A percentile compares a stretch with the other conserved stretches of the same genome.
phyloP scores from a whole-genome alignment of 2,888 invertebrate species.

The Ceraclea dissimilis region DNA sequence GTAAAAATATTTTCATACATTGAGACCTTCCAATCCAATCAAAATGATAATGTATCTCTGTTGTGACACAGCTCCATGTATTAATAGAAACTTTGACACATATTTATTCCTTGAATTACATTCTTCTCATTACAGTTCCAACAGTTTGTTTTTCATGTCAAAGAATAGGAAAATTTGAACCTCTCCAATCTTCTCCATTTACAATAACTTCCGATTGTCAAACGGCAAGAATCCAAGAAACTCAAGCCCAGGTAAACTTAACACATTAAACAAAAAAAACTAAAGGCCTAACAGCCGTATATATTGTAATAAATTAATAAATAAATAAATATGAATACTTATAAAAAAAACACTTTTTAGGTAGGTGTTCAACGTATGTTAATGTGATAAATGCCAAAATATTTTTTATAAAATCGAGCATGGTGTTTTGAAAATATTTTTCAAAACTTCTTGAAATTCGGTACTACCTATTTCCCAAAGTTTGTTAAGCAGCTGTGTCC shows the following conservation, averaged over 20 bases:
- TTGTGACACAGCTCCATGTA: not conserved
- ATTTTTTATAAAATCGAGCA: not conserved
- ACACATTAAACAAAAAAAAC: not conserved
- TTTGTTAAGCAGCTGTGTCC: too few relatives aligned
- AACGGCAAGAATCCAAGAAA: constrained; percentile 75
- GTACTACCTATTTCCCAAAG: too few relatives aligned
- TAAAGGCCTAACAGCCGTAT: too few relatives aligned
- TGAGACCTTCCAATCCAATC: too few relatives aligned
- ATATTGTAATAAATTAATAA: too few relatives aligned
- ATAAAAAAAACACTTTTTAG: not conserved
- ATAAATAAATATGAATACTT: too few relatives aligned
- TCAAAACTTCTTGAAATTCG: too few relatives aligned
- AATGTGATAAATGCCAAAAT: not conserved
- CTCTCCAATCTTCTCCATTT: constrained; percentile 56
- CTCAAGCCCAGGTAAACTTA: constrained; percentile 55
- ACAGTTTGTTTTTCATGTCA: constrained; percentile 52
- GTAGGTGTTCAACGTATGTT: not conserved
- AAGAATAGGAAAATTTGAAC: constrained; percentile 54
- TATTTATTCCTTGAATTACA: not conserved
- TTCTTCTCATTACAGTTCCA: constrained; percentile 51
- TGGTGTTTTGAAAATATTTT: too few relatives aligned
- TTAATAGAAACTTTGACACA: not conserved
- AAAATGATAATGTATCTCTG: too few relatives aligned
- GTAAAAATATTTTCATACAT: not conserved
- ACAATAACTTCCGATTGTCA: constrained; percentile 75